Evolutionary conservation across 2,888 invertebrate species (phyloP).

Genomic region (Sipha maydis): DNA sequence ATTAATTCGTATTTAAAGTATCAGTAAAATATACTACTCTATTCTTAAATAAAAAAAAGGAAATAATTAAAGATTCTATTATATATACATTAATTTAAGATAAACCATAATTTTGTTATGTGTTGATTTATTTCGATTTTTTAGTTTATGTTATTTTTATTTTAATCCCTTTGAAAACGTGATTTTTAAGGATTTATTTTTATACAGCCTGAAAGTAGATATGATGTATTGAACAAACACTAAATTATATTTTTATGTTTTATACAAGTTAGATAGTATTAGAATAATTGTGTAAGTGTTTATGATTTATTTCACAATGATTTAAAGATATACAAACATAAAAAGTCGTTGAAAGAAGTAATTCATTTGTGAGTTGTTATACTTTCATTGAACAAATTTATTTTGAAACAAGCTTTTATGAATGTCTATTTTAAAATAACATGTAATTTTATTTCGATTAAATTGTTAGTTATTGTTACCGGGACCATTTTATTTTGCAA

Average conservation of each 20-base stretch:
- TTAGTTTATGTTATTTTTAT: too few species aligned
- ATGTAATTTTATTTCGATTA: neutral
- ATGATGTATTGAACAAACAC: neutral
- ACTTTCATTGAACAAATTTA: neutral
- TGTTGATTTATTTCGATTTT: too few species aligned
- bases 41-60: too few species aligned
- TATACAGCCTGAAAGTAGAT: neutral
- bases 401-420: conserved; percentile 3
- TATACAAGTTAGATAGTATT: neutral
- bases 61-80: neutral
- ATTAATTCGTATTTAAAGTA: too few species aligned
- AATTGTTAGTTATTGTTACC: conserved; percentile 4
- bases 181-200: neutral
- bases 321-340: neutral
- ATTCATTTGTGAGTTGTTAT: neutral
- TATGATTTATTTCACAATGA: neutral
- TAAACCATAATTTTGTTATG: too few species aligned
- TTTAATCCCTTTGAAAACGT: neutral
- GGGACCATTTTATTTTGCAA: neutral
- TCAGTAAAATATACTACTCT: too few species aligned
- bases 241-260: neutral
- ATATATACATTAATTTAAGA: too few species aligned
- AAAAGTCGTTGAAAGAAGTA: neutral
- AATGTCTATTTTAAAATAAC: neutral
- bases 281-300: neutral